A percentile compares a stretch with the other conserved stretches of the same genome.
These are phyloP conservation scores for Eilema sororculum DNA, from an alignment of 2,888 invertebrate species.

Conservation along the genomic window DNA sequence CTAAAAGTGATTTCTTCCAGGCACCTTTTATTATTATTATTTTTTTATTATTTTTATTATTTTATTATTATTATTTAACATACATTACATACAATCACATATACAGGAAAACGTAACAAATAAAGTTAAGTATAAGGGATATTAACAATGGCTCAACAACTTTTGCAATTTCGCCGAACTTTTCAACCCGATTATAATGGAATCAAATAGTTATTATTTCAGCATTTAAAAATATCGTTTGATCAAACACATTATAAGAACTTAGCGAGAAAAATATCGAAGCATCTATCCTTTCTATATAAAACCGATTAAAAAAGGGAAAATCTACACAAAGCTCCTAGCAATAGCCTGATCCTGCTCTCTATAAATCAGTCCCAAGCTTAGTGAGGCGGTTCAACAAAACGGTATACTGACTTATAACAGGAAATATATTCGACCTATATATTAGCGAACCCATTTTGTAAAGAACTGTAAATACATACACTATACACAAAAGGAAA, in stretches of 20 bases:
- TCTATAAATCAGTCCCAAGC: conserved; percentile 74
- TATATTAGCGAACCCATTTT: conserved; percentile 59
- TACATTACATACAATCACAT: too few species aligned
- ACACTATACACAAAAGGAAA: conserved; percentile 29
- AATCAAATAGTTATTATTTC: neutral
- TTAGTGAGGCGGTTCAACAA: conserved; percentile 74
- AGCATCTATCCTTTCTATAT: neutral
- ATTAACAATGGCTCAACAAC: too few species aligned
- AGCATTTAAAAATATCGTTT: neutral
- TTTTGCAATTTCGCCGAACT: neutral
- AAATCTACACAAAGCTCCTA: conserved; percentile 58
- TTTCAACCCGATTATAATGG: neutral
- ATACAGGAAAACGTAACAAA: too few species aligned
- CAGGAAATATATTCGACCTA: conserved; percentile 78
- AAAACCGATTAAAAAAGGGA: conserved; percentile 41
- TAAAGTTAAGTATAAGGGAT: too few species aligned
- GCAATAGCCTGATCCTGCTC: conserved; percentile 25
- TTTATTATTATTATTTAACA: too few species aligned
- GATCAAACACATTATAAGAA: neutral
- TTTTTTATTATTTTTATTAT: too few species aligned
- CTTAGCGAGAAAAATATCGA: neutral
- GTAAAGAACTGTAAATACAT: conserved; percentile 44
- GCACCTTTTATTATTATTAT: too few species aligned
- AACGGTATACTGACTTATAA: conserved; percentile 79
- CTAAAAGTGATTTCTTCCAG: too few species aligned